A percentile compares a stretch with the other conserved stretches of the same genome.
Conservation (phyloP, 2,113 vertebrate genomes). For the Hipposideros armiger region DNA sequence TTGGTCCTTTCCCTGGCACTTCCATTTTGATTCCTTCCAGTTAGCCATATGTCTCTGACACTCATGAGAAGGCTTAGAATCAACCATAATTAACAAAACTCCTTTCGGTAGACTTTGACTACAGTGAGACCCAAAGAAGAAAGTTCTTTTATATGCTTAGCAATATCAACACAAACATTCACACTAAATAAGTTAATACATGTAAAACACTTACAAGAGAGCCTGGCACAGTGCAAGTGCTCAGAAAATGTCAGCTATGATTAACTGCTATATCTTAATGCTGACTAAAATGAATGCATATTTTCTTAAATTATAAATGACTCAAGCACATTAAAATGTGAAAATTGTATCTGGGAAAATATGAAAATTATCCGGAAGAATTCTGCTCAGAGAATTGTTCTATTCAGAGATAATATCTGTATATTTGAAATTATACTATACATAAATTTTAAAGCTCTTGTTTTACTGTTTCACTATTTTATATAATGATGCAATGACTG, state of each 20-base stretch:
- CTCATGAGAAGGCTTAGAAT: not conserved
- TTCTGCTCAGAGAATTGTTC: not conserved
- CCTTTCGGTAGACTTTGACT: not conserved
- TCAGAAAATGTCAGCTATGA: not conserved
- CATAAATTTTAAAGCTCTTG: not conserved
- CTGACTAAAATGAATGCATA: not conserved
- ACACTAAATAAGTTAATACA: not conserved
- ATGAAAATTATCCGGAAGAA: not conserved
- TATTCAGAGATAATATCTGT: not conserved
- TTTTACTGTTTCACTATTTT: not conserved
- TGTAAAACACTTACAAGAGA: not conserved
- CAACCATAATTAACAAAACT: not conserved
- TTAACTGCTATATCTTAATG: not conserved
- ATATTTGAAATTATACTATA: not conserved
- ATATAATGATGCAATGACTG: not conserved
- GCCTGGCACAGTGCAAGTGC: not conserved
- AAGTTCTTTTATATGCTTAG: not conserved
- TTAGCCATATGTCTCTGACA: not conserved
- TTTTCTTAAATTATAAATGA: not conserved
- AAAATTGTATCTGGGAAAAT: not conserved
- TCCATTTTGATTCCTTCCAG: not conserved
- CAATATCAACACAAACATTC: not conserved
- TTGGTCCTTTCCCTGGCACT: not conserved
- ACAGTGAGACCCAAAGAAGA: not conserved
- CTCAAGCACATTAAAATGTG: not conserved